Base-by-base conservation (phyloP, 1,140 invertebrate genomes). In the Drosophila triauraria region DNA sequence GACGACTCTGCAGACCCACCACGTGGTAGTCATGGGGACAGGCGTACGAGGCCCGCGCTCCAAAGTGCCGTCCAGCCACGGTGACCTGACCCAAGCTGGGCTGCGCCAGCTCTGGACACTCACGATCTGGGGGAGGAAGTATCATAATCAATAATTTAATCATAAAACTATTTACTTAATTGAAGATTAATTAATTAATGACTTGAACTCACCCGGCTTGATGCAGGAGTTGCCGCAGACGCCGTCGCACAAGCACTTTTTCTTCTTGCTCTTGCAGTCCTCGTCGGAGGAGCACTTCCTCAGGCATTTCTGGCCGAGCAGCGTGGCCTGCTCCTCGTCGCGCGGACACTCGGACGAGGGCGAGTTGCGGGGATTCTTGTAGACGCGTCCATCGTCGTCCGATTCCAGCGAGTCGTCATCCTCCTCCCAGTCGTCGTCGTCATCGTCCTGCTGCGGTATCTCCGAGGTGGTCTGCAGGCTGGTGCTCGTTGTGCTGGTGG, bases 151-250 rank as follows among this genome's bases (percentile, higher is more conserved):
- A 30, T 27, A 8, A 2, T 15, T n/a, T 27, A 32, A 32, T 27
- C 5, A 4, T 5, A 4, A 5, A 27, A 27, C 5, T 4, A 27
- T 30, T 30, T 6, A 30, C 12, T 27, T 27, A 30, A 15, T 51
- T 91, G 7, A 32, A 30, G 20, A n/a, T n/a, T n/a, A n/a, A n/a
- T n/a, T n/a, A n/a, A n/a, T n/a, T n/a, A n/a, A n/a, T n/a, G 27
- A 17, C 9, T 17, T 10, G 23, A 15, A 93, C 93, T 93, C 48
- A 95, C 95, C 95, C 82, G 98, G 98, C 93, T 99, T 99, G 68
- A 99, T 98, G 93, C 99, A 99, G 17, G 97, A 98, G 95, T 98
- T 96, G 25, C 98, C 99, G 92, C 99, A 99, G 4, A 97, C 95
- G 40, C 98, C 98, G 91, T 99, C 99, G 92, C 99, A 99, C 50